A percentile compares a stretch with the other conserved stretches of the same genome.
Conservation (phyloP, 2,113 vertebrate species). For the Sylvia atricapilla region DNA sequence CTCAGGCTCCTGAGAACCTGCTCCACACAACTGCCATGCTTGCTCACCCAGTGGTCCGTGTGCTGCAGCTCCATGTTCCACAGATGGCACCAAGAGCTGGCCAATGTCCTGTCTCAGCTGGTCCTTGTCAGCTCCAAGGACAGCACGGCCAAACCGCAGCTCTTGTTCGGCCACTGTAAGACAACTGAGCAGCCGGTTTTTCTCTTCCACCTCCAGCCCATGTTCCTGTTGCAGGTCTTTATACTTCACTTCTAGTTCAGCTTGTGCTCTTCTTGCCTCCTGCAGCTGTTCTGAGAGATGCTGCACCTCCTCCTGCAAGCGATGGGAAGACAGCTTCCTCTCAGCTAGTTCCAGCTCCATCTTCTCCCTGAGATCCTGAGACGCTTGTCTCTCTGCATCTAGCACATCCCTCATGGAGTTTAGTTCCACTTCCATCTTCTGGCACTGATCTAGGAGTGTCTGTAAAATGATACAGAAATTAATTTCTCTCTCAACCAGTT, state of each 20-base stretch:
- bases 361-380: constrained; percentile 29
- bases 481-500: not conserved
- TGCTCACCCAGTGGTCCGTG: constrained; percentile 77
- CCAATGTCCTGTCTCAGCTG: not conserved
- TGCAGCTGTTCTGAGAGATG: constrained; percentile 66
- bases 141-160: not conserved
- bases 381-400: constrained; percentile 71
- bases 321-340: constrained; percentile 44
- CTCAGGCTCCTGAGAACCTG: not conserved
- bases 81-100: not conserved
- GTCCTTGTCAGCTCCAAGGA: constrained; percentile 18
- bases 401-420: constrained; percentile 56
- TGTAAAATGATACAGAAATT: constrained; percentile 41
- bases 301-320: constrained; percentile 71
- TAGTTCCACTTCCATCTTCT: constrained; percentile 81
- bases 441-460: constrained; percentile 82
- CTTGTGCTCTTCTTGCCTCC: constrained; percentile 54
- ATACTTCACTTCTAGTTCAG: constrained; percentile 62
- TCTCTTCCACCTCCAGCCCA: constrained; percentile 63
- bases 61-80: not conserved
- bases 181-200: constrained; percentile 4
- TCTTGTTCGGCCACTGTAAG: constrained; percentile 49
- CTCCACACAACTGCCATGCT: not conserved
- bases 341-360: constrained; percentile 74
- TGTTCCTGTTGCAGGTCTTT: constrained; percentile 59